Conservation (phyloP, 2,113 vertebrate genomes). For the Mola mola region DNA sequence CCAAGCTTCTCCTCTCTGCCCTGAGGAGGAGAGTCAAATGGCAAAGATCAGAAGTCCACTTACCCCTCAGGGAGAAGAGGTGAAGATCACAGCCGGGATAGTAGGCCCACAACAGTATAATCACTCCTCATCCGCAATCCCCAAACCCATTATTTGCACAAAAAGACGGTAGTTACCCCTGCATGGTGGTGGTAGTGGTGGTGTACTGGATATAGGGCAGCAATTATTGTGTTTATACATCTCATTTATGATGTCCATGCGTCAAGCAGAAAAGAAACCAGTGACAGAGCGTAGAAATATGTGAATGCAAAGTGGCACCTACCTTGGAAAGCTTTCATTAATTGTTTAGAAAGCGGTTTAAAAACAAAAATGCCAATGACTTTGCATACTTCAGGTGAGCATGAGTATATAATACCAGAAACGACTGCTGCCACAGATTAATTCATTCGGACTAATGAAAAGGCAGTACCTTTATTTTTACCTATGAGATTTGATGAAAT, state of each 20-base stretch:
- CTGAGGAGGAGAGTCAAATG: slow-evolving; percentile 80
- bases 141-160: slow-evolving; percentile 49
- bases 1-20: slow-evolving; percentile 78
- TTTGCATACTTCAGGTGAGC: slow-evolving; percentile 47
- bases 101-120: slow-evolving; percentile 72
- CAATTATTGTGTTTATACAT: slow-evolving; percentile 55
- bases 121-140: slow-evolving; percentile 54
- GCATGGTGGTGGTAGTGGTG: slow-evolving; percentile 34
- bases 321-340: slow-evolving; percentile 82
- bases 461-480: slow-evolving; percentile 98
- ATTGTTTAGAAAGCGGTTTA: slow-evolving; percentile 22
- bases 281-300: slow-evolving; percentile 10
- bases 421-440: slow-evolving; percentile 64
- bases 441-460: slow-evolving; percentile 74
- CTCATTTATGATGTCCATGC: slow-evolving; percentile 69
- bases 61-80: slow-evolving; percentile 78
- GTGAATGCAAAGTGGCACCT: slow-evolving; percentile 74
- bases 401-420: slow-evolving; percentile 74
- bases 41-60: slow-evolving; percentile 78
- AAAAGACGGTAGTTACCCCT: slow-evolving; percentile 61
- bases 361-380: slow-evolving; percentile 56
- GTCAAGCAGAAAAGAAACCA: slow-evolving; percentile 62
- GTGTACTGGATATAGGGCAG: slow-evolving; percentile 46
- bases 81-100: slow-evolving; percentile 76
- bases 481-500: slow-evolving; percentile 98